Percentiles rank a stretch among this genome's conserved stretches.
phyloP scores from a whole-genome alignment of 2,888 invertebrate genomes.

The Exephanes ischioxanthus region DNA sequence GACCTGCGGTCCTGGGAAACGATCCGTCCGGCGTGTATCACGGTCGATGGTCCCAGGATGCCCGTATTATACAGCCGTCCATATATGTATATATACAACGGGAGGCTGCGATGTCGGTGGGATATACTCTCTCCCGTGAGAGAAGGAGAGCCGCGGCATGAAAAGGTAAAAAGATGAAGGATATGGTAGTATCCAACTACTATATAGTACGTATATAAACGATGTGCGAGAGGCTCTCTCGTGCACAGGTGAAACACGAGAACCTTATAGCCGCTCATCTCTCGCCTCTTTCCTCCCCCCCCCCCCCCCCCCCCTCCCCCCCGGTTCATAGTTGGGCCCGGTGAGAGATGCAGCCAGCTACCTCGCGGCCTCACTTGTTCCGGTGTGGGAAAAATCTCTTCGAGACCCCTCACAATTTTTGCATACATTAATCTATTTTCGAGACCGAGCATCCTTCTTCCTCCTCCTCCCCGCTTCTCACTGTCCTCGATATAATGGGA shows the following conservation, averaged over 20 bases:
- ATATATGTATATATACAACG: constrained; percentile 18
- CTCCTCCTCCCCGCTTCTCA: constrained; percentile 46
- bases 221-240: constrained; percentile 64
- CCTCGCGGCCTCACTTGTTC: constrained; percentile 79
- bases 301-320: constrained; percentile 22
- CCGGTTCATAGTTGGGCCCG: constrained; percentile 15
- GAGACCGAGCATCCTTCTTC: constrained; percentile 55
- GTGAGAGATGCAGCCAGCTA: constrained; percentile 53
- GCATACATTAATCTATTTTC: constrained; percentile 84
- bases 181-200: constrained; percentile 54
- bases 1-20: constrained; percentile 62
- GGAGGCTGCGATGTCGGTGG: constrained; percentile 10
- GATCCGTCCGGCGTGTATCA: constrained; percentile 53
- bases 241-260: constrained; percentile 82
- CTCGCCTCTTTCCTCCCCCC: constrained; percentile 38
- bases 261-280: constrained; percentile 68
- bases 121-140: constrained; percentile 16
- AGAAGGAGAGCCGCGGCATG: neutral
- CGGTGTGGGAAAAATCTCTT: constrained; percentile 82
- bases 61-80: constrained; percentile 31
- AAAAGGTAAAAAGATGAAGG: constrained; percentile 58
- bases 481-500: constrained; percentile 40
- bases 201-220: constrained; percentile 54
- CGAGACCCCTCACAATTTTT: constrained; percentile 77
- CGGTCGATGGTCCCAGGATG: constrained; percentile 58